These are phyloP conservation scores for Leptocoma aspasia DNA, from an alignment of 2,113 vertebrate genomes.

Conservation along the genomic window DNA sequence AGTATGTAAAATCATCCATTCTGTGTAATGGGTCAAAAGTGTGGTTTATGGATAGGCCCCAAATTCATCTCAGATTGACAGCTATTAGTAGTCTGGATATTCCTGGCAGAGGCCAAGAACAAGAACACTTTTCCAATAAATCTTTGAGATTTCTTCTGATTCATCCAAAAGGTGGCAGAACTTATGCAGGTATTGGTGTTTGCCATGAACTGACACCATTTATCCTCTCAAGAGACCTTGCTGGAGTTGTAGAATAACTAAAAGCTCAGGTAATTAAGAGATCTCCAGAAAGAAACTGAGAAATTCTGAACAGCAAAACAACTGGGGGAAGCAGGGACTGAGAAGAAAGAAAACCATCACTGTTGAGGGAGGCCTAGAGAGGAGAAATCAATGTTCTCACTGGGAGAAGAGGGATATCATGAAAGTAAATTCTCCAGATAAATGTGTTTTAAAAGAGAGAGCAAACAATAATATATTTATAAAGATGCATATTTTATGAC, in stretches of 20 bases:
- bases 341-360: neutral
- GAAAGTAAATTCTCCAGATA: slow-evolving; percentile 1
- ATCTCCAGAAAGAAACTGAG: slow-evolving; percentile 33
- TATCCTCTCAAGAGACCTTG: neutral
- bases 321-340: neutral
- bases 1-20: neutral
- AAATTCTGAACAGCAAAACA: neutral
- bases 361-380: neutral
- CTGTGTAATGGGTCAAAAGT: neutral
- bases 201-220: slow-evolving; percentile 15
- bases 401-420: neutral
- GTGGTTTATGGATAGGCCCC: neutral
- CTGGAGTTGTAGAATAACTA: slow-evolving; percentile 17
- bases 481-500: slow-evolving; percentile 24
- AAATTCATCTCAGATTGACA: neutral
- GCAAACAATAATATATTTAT: slow-evolving; percentile 19
- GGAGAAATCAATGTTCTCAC: neutral
- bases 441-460: neutral
- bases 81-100: neutral
- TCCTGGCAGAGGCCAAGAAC: neutral
- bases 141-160: slow-evolving; percentile 4
- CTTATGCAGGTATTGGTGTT: slow-evolving; percentile 7
- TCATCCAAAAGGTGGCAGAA: slow-evolving; percentile 20
- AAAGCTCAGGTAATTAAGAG: slow-evolving; percentile 13
- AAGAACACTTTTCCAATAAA: slow-evolving; percentile 5